phyloP scores from a whole-genome alignment of 1,140 invertebrate species.

The Schmidtea mediterranea region DNA sequence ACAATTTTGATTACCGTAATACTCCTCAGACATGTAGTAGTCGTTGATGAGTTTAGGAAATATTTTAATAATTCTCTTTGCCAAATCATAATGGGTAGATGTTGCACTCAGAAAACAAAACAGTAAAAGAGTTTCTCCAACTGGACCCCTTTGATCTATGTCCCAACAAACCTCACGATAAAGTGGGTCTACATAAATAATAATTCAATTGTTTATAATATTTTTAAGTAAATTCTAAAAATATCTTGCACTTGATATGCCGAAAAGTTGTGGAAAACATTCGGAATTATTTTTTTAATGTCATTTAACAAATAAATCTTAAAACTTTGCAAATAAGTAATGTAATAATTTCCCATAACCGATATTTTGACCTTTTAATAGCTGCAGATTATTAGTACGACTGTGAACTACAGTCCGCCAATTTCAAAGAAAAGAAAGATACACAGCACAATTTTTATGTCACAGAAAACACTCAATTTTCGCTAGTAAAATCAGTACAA shows the following conservation, averaged over 20 bases:
- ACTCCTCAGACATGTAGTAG: conserved; percentile 76
- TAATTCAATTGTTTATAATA: too few relatives aligned
- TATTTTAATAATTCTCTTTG: conserved; percentile 57
- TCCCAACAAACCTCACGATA: conserved; percentile 72
- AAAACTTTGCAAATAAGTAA: too few relatives aligned
- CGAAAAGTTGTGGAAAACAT: background rate
- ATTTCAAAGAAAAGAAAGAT: too few relatives aligned
- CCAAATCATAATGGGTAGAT: conserved; percentile 62
- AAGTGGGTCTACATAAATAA: conserved; percentile 4
- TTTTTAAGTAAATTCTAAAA: background rate
- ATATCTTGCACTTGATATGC: background rate
- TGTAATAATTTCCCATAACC: too few relatives aligned
- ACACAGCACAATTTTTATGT: too few relatives aligned
- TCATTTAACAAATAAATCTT: too few relatives aligned
- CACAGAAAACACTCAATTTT: too few relatives aligned
- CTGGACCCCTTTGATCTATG: conserved; percentile 61
- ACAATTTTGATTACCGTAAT: conserved; percentile 44
- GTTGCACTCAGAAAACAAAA: conserved; percentile 67
- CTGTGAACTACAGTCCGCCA: too few relatives aligned
- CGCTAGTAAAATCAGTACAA: too few relatives aligned
- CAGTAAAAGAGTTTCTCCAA: conserved; percentile 76
- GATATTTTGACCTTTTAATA: too few relatives aligned
- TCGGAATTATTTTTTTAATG: too few relatives aligned
- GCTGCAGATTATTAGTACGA: too few relatives aligned
- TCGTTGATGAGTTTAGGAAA: conserved; percentile 85